These are phyloP conservation scores for Diplolepis rosae DNA, from an alignment of 2,888 invertebrate genomes.

Conservation along the genomic window DNA sequence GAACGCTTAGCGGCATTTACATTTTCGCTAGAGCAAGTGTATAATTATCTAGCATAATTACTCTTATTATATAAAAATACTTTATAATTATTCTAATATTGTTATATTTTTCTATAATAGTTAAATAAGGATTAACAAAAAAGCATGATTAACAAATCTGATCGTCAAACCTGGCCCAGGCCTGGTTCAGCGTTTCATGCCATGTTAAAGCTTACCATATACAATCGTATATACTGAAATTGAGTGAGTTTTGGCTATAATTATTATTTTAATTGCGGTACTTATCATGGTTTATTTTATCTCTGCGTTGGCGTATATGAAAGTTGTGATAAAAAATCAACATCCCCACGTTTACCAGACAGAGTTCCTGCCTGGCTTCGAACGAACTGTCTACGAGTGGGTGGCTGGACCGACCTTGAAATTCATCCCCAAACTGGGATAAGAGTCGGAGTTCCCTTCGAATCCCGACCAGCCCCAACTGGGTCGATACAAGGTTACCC, in stretches of 20 bases:
- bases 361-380: conserved; percentile 41
- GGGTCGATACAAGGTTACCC: conserved; percentile 68
- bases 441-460: conserved; percentile 57
- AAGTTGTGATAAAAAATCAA: conserved; percentile 6
- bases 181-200: too few species aligned
- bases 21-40: conserved; percentile 2
- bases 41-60: conserved; percentile 12
- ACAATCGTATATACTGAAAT: too few species aligned
- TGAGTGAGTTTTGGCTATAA: too few species aligned
- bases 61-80: conserved; percentile 42
- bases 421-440: conserved; percentile 70
- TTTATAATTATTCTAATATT: too few species aligned
- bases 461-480: conserved; percentile 69
- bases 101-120: too few species aligned
- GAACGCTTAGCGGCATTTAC: conserved; percentile 36
- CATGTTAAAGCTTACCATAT: too few species aligned
- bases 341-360: conserved; percentile 1
- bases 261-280: too few species aligned
- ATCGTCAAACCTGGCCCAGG: too few species aligned
- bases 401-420: conserved; percentile 66
- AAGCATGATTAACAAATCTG: too few species aligned
- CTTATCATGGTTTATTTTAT: not conserved
- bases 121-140: too few species aligned
- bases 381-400: conserved; percentile 45
- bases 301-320: conserved; percentile 1